These are phyloP conservation scores for Dicrurus megarhynchus DNA, from an alignment of 2,113 vertebrate genomes.

Conservation along the genomic window DNA sequence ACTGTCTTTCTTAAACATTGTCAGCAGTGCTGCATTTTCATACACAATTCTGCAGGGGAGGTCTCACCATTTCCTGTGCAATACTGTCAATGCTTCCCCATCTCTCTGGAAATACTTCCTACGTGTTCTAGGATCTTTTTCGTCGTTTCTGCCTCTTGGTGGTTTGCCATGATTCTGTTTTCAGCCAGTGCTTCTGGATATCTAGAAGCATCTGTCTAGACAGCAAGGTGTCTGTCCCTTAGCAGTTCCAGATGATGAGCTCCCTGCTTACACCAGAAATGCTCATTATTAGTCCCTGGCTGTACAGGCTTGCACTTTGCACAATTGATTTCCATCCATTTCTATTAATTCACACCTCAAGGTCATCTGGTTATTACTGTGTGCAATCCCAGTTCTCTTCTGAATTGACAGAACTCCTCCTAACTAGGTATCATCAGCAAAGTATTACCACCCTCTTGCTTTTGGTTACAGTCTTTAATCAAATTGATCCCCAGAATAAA, in stretches of 20 bases:
- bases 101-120: background rate
- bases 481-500: background rate
- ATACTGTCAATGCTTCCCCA: background rate
- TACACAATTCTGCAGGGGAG: background rate
- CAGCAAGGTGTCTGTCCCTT: background rate
- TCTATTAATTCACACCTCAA: constrained; percentile 27
- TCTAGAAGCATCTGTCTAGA: background rate
- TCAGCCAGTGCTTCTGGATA: background rate
- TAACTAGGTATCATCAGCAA: background rate
- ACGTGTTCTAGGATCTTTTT: background rate
- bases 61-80: background rate
- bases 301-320: background rate
- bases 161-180: background rate
- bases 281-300: constrained; percentile 8
- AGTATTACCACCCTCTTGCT: background rate
- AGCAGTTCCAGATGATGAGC: background rate
- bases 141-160: background rate
- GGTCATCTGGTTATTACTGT: constrained; percentile 20
- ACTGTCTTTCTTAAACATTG: background rate
- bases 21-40: background rate
- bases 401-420: constrained; percentile 16
- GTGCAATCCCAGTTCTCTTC: background rate
- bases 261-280: background rate
- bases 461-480: background rate
- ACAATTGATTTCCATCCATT: constrained; percentile 35